A percentile compares a stretch with the other conserved stretches of the same genome.
These are phyloP conservation scores for Megaceryle alcyon DNA, from an alignment of 2,797 vertebrate species.

Conservation along the genomic window DNA sequence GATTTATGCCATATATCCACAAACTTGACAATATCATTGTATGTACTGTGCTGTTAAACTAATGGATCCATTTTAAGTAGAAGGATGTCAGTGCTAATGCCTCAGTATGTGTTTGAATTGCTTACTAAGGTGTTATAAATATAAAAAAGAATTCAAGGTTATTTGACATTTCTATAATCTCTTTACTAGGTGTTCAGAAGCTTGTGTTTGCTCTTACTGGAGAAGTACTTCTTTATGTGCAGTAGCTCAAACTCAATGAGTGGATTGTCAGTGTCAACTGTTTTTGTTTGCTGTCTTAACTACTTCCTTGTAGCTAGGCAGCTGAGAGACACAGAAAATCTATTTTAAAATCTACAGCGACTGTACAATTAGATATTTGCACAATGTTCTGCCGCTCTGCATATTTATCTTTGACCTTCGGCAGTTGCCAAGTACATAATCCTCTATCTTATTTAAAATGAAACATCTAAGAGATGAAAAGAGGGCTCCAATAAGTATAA, in stretches of 20 bases:
- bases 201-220: constrained; percentile 6
- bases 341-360: constrained; percentile 19
- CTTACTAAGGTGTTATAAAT: not conserved
- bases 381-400: constrained; percentile 10
- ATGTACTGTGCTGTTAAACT: not conserved
- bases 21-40: not conserved
- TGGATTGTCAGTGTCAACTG: constrained; percentile 28
- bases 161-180: not conserved
- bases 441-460: constrained; percentile 7
- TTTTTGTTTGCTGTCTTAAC: constrained; percentile 29
- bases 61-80: not conserved
- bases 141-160: not conserved
- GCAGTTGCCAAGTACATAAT: not conserved
- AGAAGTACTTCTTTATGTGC: constrained; percentile 5
- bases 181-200: not conserved
- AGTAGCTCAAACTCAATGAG: not conserved
- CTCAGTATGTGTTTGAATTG: not conserved
- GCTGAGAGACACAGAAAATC: constrained; percentile 1
- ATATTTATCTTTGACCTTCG: constrained; percentile 18
- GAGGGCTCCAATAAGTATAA: not conserved
- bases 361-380: constrained; percentile 31
- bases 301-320: not conserved
- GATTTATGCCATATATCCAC: not conserved
- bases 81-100: not conserved
- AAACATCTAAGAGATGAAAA: not conserved